These are phyloP conservation scores for Campoplex capitator DNA, from an alignment of 2,888 invertebrate genomes.

Conservation along the genomic window DNA sequence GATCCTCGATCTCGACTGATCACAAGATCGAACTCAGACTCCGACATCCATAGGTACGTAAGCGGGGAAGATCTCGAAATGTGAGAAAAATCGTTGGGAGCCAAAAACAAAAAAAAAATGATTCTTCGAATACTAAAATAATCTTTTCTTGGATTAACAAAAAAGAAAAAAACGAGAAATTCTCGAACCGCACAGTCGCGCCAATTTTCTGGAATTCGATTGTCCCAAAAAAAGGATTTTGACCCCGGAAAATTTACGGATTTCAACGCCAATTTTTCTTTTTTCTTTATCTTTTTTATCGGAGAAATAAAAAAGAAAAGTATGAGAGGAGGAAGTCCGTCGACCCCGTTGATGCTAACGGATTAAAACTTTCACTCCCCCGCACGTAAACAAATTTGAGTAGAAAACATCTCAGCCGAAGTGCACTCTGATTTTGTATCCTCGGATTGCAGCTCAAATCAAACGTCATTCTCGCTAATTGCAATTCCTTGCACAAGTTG, in stretches of 20 bases:
- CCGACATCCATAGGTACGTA: constrained; percentile 74
- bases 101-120: neutral
- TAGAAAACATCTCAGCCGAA: constrained; percentile 23
- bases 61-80: neutral
- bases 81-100: constrained; percentile 42
- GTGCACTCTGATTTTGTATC: constrained; percentile 11
- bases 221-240: neutral
- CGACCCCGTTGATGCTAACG: neutral
- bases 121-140: constrained; percentile 20
- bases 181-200: neutral
- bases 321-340: neutral
- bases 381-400: constrained; percentile 61
- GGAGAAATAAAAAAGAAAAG: neutral
- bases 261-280: neutral
- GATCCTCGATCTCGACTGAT: constrained; percentile 84
- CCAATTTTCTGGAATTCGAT: neutral
- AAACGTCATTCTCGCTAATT: constrained; percentile 56
- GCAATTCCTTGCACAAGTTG: constrained; percentile 51
- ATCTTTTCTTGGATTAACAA: neutral
- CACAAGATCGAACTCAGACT: constrained; percentile 77
- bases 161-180: neutral
- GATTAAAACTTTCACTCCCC: constrained; percentile 42
- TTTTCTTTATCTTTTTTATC: neutral
- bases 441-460: constrained; percentile 48
- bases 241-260: neutral